Evolutionary conservation across 2,797 vertebrate genomes (phyloP).

Genomic region (Oreonectes daqikongensis): DNA sequence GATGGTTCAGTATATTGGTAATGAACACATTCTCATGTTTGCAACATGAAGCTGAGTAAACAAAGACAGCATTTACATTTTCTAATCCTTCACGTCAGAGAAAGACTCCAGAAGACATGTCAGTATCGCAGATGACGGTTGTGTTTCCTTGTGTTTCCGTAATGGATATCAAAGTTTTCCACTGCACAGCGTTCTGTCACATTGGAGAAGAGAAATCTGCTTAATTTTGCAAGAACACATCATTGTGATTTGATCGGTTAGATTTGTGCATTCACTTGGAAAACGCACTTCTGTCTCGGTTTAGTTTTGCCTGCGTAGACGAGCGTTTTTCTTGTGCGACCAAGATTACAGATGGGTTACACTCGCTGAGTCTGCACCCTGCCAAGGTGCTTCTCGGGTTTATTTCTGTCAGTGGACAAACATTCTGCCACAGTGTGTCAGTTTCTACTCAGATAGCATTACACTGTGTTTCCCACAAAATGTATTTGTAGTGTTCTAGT

Average conservation of each 20-base stretch:
- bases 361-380: constrained; percentile 30
- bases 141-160: background rate
- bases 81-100: background rate
- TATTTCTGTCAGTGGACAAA: constrained; percentile 33
- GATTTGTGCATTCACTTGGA: constrained; percentile 20
- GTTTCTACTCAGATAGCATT: background rate
- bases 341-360: background rate
- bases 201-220: constrained; percentile 4
- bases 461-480: background rate
- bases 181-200: background rate
- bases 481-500: background rate
- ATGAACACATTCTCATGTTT: background rate
- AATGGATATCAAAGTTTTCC: background rate
- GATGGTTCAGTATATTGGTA: too few species aligned
- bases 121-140: background rate
- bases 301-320: constrained; percentile 8
- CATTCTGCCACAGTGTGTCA: constrained; percentile 7
- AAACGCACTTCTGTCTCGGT: constrained; percentile 30
- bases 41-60: background rate
- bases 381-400: constrained; percentile 37
- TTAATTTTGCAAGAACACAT: constrained; percentile 3
- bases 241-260: constrained; percentile 4
- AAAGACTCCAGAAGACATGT: background rate
- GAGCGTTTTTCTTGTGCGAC: background rate
- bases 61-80: background rate